phyloP scores from a whole-genome alignment of 2,888 invertebrate genomes.

The Allophyes oxyacanthae region DNA sequence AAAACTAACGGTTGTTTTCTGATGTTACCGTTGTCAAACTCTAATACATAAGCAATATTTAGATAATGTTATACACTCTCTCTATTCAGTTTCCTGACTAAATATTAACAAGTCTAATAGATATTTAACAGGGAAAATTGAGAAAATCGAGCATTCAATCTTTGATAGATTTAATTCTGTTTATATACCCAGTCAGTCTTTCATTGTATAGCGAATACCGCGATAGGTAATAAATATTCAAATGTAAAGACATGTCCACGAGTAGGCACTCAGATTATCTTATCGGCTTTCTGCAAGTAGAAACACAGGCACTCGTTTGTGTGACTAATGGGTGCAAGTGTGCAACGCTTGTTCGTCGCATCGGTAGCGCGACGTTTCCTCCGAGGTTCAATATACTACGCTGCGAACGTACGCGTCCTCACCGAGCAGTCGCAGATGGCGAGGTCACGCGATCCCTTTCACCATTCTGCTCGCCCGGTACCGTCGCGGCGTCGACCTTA shows the following conservation, averaged over 20 bases:
- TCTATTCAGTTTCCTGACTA: slow-evolving; percentile 49
- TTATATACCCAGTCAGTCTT: slow-evolving; percentile 6
- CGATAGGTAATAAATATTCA: slow-evolving; percentile 26
- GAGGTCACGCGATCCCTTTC: slow-evolving; percentile 85
- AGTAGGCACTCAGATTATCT: slow-evolving; percentile 50
- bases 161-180: slow-evolving; percentile 16
- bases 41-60: slow-evolving; percentile 68
- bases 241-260: slow-evolving; percentile 30
- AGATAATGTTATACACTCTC: slow-evolving; percentile 54
- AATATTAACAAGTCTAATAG: slow-evolving; percentile 61
- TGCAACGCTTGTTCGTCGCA: slow-evolving; percentile 55
- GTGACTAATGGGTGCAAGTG: slow-evolving; percentile 55
- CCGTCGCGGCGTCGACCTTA: slow-evolving; percentile 75
- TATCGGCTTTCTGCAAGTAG: slow-evolving; percentile 55
- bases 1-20: slow-evolving; percentile 64
- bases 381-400: slow-evolving; percentile 74
- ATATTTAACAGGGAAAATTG: slow-evolving; percentile 37
- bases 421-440: slow-evolving; percentile 72
- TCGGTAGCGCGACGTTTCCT: slow-evolving; percentile 58
- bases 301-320: slow-evolving; percentile 50
- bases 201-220: slow-evolving; percentile 23
- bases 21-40: slow-evolving; percentile 66
- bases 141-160: slow-evolving; percentile 26
- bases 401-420: slow-evolving; percentile 63
- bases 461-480: slow-evolving; percentile 80